Percentiles rank a stretch among this genome's conserved stretches.
Evolutionary conservation across 2,888 invertebrate genomes (phyloP).

Genomic region (Leucophora obtusa): DNA sequence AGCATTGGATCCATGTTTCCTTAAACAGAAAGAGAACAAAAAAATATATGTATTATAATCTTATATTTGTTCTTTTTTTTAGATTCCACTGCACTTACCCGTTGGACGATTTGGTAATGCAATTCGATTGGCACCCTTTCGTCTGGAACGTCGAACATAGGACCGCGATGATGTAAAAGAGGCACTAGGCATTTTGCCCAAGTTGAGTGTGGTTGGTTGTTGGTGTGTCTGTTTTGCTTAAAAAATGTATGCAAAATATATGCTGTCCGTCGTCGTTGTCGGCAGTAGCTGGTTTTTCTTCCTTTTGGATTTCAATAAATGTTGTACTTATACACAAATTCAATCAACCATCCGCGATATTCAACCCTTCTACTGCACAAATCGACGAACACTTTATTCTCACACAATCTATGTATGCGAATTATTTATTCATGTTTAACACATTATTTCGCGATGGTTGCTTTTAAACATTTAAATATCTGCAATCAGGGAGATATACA

Average conservation of each 20-base stretch:
- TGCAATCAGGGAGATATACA: slow-evolving; percentile 3
- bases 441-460: background rate
- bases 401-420: slow-evolving; percentile 19
- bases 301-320: slow-evolving; percentile 40
- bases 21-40: slow-evolving; percentile 45
- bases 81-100: slow-evolving; percentile 68
- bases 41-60: background rate
- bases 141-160: slow-evolving; percentile 93
- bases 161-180: slow-evolving; percentile 95
- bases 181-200: slow-evolving; percentile 89
- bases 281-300: slow-evolving; percentile 15
- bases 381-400: slow-evolving; percentile 33
- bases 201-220: slow-evolving; percentile 19
- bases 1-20: slow-evolving; percentile 85
- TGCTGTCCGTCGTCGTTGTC: background rate
- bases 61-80: background rate
- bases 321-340: slow-evolving; percentile 59
- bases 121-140: slow-evolving; percentile 92
- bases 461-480: slow-evolving; percentile 17
- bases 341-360: slow-evolving; percentile 58
- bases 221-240: slow-evolving; percentile 9
- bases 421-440: slow-evolving; percentile 34
- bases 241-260: slow-evolving; percentile 32
- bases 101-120: slow-evolving; percentile 78
- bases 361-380: slow-evolving; percentile 59